Base-by-base conservation (phyloP, 1,140 invertebrate species). In the Acyrthosiphon pisum region DNA sequence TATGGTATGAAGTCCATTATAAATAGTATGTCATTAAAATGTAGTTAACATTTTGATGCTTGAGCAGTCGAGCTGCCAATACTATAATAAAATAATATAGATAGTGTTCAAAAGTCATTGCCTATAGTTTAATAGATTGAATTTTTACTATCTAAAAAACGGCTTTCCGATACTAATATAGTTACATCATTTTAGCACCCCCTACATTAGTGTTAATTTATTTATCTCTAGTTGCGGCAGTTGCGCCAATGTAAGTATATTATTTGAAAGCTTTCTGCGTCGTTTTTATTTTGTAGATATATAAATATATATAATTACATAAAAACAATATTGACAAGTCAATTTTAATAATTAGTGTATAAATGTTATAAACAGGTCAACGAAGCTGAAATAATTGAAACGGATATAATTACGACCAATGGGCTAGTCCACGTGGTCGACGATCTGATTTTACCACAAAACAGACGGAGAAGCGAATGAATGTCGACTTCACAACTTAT, bases 351-450 rank as follows among this genome's bases (percentile, higher is more conserved):
- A 68, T 68, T 60, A 11, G 20, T 76, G 30, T 76, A 18, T 76
- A 35, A 76, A 76, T 76, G 60, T 76, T 76, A 18, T 68, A n/a
- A n/a, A 50, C 91, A 95, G 95, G 95, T 95, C 2, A 95, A 95
- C 68, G 95, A 94, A 50, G 96, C 95, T 0, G 94, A 93, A 30
- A 95, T 96, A 8, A 94, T 95, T 8, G 94, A 95, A 60, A 94
- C 95, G n/a, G 96, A 97, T 94, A 95, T 96, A 91, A 94, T 96
- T 41, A 96, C 95, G 23, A 95, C 95, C 23, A 96, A 96, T 94
- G 96, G 96, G 30, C 95, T 96, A 30, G 96, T 96, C 83, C 96
- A 97, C 93, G 95, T 96, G 37, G 95, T 97, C 30, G 96, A 96
- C 93, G 95, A 95, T 93, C 94, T 96, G 2, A 94, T 96, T 48